These are phyloP conservation scores for Andrena trimmerana DNA, from an alignment of 2,888 invertebrate genomes.

Conservation along the genomic window DNA sequence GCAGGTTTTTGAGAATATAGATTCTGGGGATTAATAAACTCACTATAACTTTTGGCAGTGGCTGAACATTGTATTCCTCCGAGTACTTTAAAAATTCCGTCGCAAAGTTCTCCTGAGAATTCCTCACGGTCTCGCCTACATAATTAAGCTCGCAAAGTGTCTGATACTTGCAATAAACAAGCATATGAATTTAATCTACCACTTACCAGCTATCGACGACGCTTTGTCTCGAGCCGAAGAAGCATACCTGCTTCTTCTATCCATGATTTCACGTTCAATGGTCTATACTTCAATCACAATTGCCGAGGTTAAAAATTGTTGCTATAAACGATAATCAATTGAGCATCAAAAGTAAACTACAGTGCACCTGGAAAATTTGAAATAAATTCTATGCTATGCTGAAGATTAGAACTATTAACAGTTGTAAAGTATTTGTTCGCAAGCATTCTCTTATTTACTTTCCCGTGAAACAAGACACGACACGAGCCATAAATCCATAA, in stretches of 20 bases:
- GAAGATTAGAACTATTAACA: not conserved
- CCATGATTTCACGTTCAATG: slow-evolving; percentile 33
- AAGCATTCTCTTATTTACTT: not conserved
- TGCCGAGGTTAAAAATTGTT: not conserved
- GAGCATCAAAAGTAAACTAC: not conserved
- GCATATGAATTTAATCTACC: not conserved
- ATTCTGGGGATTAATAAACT: slow-evolving; percentile 4
- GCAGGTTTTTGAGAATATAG: no score
- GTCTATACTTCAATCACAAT: not conserved
- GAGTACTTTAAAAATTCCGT: slow-evolving; percentile 58
- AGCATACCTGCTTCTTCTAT: slow-evolving; percentile 39
- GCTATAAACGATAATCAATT: not conserved
- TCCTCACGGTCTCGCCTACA: slow-evolving; percentile 27
- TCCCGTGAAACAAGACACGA: slow-evolving; percentile 26
- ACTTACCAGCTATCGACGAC: slow-evolving; percentile 42
- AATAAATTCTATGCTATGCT: not conserved
- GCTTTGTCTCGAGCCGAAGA: slow-evolving; percentile 45
- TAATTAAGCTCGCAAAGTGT: not conserved
- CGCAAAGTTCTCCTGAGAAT: slow-evolving; percentile 43
- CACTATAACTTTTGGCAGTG: slow-evolving; percentile 48
- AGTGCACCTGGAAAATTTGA: not conserved
- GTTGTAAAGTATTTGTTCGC: not conserved
- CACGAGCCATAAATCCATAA: slow-evolving; percentile 39
- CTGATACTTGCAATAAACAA: not conserved
- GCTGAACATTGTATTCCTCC: slow-evolving; percentile 36